phyloP scores from a whole-genome alignment of 2,888 invertebrate species.

The Drosophila quinaria region DNA sequence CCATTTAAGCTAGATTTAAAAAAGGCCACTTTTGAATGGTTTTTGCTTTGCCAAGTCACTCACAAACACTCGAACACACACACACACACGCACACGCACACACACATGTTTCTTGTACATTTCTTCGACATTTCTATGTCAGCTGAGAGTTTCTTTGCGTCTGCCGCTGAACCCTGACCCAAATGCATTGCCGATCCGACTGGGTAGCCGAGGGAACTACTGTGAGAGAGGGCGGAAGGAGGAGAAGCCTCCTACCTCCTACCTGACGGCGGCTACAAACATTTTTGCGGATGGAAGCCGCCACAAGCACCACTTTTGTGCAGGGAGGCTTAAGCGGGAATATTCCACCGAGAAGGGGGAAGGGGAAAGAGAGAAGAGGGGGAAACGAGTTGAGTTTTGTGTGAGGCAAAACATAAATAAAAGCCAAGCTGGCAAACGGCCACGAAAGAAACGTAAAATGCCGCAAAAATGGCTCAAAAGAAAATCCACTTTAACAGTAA shows the following conservation, averaged over 20 bases:
- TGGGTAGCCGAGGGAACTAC: background rate
- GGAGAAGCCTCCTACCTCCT: slow-evolving; percentile 46
- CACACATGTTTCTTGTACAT: slow-evolving; percentile 26
- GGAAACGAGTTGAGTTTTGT: slow-evolving; percentile 58
- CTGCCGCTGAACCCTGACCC: slow-evolving; percentile 72
- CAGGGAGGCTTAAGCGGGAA: slow-evolving; percentile 31
- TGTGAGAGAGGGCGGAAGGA: background rate
- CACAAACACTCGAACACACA: slow-evolving; percentile 10
- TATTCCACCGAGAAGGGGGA: background rate
- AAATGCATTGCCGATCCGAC: slow-evolving; percentile 46
- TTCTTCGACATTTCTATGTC: slow-evolving; percentile 55
- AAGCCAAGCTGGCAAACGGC: slow-evolving; percentile 55
- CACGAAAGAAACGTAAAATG: slow-evolving; percentile 72
- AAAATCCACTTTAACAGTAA: slow-evolving; percentile 76
- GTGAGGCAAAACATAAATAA: slow-evolving; percentile 68
- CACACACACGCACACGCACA: slow-evolving; percentile 5
- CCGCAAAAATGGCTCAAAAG: slow-evolving; percentile 78
- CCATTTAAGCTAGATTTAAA: slow-evolving; percentile 27
- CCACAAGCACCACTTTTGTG: slow-evolving; percentile 75
- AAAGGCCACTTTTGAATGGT: slow-evolving; percentile 31
- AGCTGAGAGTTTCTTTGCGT: slow-evolving; percentile 47
- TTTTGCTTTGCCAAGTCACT: slow-evolving; percentile 23
- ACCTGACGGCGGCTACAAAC: slow-evolving; percentile 66
- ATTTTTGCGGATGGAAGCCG: slow-evolving; percentile 79
- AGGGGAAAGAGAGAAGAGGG: background rate